These are phyloP conservation scores for Octodon degus DNA, from an alignment of 2,113 vertebrate genomes.

Conservation along the genomic window DNA sequence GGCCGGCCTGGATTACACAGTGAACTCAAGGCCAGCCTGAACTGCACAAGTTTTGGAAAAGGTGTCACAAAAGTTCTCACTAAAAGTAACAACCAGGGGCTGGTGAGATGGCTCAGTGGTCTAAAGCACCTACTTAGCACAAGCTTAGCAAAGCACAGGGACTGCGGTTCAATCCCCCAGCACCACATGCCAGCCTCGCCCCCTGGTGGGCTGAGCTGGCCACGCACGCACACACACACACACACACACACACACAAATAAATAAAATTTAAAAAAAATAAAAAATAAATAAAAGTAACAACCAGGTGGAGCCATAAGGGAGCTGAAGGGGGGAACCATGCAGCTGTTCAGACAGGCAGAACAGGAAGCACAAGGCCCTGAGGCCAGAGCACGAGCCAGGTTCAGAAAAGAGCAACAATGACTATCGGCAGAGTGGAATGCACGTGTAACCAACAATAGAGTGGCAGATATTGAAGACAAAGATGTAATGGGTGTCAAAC, in stretches of 20 bases:
- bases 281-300: not conserved
- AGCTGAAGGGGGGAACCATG: not conserved
- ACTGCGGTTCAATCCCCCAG: no score
- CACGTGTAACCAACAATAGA: accelerated
- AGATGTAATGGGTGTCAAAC: not conserved
- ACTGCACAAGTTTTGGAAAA: not conserved
- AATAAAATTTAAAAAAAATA: no score
- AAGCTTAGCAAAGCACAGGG: no score
- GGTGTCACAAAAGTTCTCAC: not conserved
- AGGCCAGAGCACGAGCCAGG: accelerated
- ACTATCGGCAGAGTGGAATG: no score
- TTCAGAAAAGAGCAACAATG: not conserved
- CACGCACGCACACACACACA: no score
- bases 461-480: not conserved
- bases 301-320: not conserved
- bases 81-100: not conserved
- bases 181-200: no score
- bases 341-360: not conserved
- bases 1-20: not conserved
- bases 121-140: no score
- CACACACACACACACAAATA: no score
- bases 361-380: not conserved
- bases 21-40: not conserved
- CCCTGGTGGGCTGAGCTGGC: no score
- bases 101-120: no score